Conservation (phyloP, 2,797 vertebrate species). For the Steatocranus sp. region DNA sequence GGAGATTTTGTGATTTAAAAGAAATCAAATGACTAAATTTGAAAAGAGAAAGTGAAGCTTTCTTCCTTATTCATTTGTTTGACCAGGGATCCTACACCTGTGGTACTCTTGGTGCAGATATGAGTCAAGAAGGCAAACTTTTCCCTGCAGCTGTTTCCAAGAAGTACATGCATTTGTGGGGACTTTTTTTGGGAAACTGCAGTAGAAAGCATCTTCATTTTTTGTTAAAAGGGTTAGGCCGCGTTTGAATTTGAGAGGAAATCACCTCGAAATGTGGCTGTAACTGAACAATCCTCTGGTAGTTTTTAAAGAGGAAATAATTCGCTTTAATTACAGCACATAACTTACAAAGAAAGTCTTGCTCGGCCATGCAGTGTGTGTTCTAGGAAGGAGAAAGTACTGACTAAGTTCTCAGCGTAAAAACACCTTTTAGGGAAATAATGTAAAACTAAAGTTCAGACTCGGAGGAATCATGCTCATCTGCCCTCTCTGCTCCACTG, state of each 20-base stretch:
- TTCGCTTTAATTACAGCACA: background rate
- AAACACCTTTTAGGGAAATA: slow-evolving; percentile 35
- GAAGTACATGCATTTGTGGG: background rate
- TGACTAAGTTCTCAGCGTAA: background rate
- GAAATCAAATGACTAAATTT: background rate
- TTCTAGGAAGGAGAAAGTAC: slow-evolving; percentile 22
- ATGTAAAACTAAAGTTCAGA: background rate
- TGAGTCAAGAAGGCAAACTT: slow-evolving; percentile 26
- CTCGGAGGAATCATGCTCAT: slow-evolving; percentile 49
- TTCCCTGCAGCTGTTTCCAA: slow-evolving; percentile 22
- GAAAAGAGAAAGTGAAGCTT: slow-evolving; percentile 31
- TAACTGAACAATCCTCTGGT: background rate
- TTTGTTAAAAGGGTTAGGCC: background rate
- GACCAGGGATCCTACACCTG: slow-evolving; percentile 26
- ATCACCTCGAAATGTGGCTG: background rate
- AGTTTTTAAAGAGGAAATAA: background rate
- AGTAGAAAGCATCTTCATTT: background rate
- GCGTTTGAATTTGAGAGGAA: background rate
- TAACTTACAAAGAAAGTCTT: background rate
- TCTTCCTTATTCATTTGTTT: background rate
- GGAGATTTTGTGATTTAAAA: background rate
- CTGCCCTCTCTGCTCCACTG: slow-evolving; percentile 53
- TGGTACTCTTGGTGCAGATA: background rate
- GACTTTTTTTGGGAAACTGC: slow-evolving; percentile 1
- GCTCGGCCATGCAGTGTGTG: background rate